Conservation (phyloP, 2,797 vertebrate species). For the Crocidura indochinensis region DNA sequence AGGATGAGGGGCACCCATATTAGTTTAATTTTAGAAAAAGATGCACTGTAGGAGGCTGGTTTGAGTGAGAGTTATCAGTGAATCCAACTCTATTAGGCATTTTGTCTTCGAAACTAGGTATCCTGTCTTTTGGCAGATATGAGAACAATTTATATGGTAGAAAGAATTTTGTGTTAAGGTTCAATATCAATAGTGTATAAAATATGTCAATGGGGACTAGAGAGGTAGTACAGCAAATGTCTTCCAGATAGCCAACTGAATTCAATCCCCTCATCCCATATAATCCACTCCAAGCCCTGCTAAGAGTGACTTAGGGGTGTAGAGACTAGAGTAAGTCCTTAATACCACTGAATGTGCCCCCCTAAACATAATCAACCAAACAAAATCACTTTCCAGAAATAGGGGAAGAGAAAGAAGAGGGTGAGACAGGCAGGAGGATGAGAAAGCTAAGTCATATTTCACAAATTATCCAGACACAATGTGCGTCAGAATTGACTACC, state of each 20-base stretch:
- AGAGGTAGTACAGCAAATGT: no score
- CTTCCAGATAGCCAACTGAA: no score
- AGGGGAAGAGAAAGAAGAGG: not conserved
- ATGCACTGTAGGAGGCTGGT: not conserved
- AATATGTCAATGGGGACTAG: not conserved
- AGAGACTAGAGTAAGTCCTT: no score
- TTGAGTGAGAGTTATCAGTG: not conserved
- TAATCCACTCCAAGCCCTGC: no score
- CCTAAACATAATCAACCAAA: no score
- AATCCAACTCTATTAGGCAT: not conserved
- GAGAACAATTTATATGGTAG: not conserved
- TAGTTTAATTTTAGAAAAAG: slow-evolving; percentile 32
- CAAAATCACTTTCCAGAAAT: not conserved
- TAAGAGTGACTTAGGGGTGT: no score
- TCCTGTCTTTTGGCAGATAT: not conserved
- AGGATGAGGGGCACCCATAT: not conserved
- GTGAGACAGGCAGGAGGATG: not conserved
- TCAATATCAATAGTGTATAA: slow-evolving; percentile 19
- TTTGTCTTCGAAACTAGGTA: not conserved
- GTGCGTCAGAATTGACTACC: not conserved
- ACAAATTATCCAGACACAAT: not conserved
- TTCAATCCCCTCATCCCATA: no score
- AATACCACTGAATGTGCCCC: no score
- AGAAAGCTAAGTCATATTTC: slow-evolving; percentile 1
- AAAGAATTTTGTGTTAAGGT: slow-evolving; percentile 38